Evolutionary conservation across 2,888 invertebrate species (phyloP), one percentile per base, ranked within the genome.

Genomic region (Sminthurides aquaticus): DNA sequence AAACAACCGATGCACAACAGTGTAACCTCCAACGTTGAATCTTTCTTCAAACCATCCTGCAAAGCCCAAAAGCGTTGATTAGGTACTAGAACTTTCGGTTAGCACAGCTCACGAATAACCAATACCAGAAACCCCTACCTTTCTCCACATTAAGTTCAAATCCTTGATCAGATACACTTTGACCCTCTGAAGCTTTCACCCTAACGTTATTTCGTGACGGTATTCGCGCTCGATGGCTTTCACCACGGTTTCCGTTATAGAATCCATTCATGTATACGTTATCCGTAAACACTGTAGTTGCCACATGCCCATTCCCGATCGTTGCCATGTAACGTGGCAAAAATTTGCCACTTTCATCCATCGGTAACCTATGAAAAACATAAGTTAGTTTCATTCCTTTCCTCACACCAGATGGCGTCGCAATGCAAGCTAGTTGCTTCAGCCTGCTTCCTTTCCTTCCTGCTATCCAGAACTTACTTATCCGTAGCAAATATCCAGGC

Each of bases 221-320:
- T 57, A 75, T 73, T 49, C 73, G 27, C 8, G 75, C 75, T 55
- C 75, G 57, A 57, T 74, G 74, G 57, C 67, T 69, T 56, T 74
- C 70, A 11, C 75, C 75, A 22, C 65, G 56, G 18, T 67, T 65
- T 5, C 75, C 75, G 59, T 74, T 75, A 65, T 74, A 75, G 1
- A 75, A 49, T 5, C 75, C 75, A 58, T 75, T 75, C 71, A 75
- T 71, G 65, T 55, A 74, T 3, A 75, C 71, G 2, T 72, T 70
- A 49, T 74, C 71, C 2, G 74, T 70, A 58, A 69, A 70, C 8
- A 75, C 57, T 3, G 70, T 70, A 0, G 73, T 74, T 29, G 74
- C 72, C 27, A 75, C 49, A 27, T 75, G 74, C 11, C 75, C 75
- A 62, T 75, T 75, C 8, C 74, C 75, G 28, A 75, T 68, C 5